Conservation (phyloP, 2,113 vertebrate species). For the Oxyruncus cristatus region DNA sequence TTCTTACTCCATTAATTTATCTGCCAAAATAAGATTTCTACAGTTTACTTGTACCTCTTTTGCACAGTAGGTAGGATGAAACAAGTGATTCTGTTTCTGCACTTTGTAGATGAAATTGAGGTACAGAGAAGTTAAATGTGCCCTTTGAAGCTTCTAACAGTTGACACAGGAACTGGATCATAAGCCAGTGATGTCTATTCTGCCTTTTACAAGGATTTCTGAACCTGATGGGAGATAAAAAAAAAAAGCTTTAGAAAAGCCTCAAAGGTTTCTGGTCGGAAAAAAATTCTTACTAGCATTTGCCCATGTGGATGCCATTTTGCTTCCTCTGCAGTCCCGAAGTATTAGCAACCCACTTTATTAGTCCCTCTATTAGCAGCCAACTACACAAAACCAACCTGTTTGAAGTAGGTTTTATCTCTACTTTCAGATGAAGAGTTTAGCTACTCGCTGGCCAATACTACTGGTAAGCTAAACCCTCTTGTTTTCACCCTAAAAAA, state of each 20-base stretch:
- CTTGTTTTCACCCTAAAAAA: background rate
- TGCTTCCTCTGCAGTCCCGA: background rate
- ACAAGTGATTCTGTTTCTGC: background rate
- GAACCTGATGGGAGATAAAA: rapidly evolving
- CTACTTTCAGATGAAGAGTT: background rate
- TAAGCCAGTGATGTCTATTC: background rate
- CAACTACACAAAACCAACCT: background rate
- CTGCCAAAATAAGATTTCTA: background rate
- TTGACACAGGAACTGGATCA: background rate
- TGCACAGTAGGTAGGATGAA: background rate
- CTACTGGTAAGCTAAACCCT: background rate
- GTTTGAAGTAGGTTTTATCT: background rate
- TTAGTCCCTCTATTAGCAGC: background rate
- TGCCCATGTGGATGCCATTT: background rate
- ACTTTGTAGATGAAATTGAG: background rate
- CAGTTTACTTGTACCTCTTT: background rate
- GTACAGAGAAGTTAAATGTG: background rate
- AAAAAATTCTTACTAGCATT: background rate
- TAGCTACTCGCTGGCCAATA: background rate
- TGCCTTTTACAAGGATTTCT: background rate
- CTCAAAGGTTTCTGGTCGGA: background rate
- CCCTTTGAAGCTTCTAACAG: background rate
- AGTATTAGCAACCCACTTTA: background rate
- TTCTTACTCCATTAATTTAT: background rate
- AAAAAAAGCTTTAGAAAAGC: background rate